Conservation (phyloP, 2,888 invertebrate genomes). For the Spicauda simplicius region DNA sequence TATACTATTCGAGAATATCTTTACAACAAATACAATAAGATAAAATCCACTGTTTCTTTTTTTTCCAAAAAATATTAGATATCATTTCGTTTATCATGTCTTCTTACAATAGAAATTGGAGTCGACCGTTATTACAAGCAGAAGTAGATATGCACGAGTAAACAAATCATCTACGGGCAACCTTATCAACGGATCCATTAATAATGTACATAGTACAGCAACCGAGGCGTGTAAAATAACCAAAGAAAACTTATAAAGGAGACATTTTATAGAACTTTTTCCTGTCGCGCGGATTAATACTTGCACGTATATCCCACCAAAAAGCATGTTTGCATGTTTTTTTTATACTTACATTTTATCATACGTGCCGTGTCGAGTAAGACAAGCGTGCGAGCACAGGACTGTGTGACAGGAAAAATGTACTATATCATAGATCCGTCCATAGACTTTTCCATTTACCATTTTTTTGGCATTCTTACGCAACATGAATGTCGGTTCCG, state of each 20-base stretch:
- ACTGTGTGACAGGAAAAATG: no score
- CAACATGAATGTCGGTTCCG: no score
- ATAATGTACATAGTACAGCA: conserved; percentile 49
- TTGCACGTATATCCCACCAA: no score
- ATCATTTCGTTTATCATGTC: not conserved
- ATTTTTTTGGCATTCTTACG: no score
- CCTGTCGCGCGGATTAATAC: no score
- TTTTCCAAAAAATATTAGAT: not conserved
- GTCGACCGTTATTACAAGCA: conserved; percentile 3
- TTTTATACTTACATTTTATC: no score
- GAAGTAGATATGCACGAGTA: conserved; percentile 35
- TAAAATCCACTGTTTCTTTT: not conserved
- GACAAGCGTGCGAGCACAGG: no score
- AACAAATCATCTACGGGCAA: conserved; percentile 54
- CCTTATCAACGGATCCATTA: conserved; percentile 56
- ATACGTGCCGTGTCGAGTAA: no score
- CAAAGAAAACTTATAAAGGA: conserved; percentile 41
- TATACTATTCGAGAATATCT: not conserved
- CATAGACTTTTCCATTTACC: no score
- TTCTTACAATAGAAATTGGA: not conserved
- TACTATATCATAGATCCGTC: no score
- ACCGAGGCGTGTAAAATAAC: conserved; percentile 55
- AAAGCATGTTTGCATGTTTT: no score
- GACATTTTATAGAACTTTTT: not conserved
- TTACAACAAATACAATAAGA: not conserved